Percentiles rank a stretch among this genome's conserved stretches.
phyloP scores from a whole-genome alignment of 2,888 invertebrate species.

The Cheilosia variabilis region DNA sequence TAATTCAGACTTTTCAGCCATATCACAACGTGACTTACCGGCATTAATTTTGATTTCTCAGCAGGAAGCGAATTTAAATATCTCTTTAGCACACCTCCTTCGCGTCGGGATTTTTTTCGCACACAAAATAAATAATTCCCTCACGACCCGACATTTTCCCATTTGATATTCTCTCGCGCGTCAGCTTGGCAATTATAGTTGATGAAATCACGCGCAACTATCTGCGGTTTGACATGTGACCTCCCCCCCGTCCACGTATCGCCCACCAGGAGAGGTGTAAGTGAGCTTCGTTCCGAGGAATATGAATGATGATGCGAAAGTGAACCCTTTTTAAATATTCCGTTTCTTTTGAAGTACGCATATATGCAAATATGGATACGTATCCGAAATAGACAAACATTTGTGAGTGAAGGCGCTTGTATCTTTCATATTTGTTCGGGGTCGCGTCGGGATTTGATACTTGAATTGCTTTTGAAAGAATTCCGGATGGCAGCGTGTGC shows the following conservation, averaged over 20 bases:
- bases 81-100: not conserved
- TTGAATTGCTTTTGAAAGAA: slow-evolving; percentile 9
- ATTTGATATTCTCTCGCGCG: slow-evolving; percentile 9
- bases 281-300: too few species aligned
- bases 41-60: slow-evolving; percentile 23
- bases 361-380: too few species aligned
- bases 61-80: slow-evolving; percentile 33
- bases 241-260: too few species aligned
- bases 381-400: slow-evolving; percentile 1
- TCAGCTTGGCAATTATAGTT: slow-evolving; percentile 21
- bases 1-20: not conserved
- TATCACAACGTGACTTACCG: slow-evolving; percentile 19
- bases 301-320: too few species aligned
- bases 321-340: too few species aligned
- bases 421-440: slow-evolving; percentile 1
- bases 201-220: slow-evolving; percentile 31
- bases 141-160: not conserved
- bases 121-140: too few species aligned
- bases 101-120: too few species aligned
- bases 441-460: not conserved
- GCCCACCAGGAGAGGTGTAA: too few species aligned
- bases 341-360: too few species aligned
- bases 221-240: slow-evolving; percentile 15
- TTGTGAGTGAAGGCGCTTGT: slow-evolving; percentile 22
- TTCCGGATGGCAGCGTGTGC: not conserved